These are phyloP conservation scores for Lasius fuliginosus DNA, from an alignment of 2,888 invertebrate genomes.

Conservation along the genomic window DNA sequence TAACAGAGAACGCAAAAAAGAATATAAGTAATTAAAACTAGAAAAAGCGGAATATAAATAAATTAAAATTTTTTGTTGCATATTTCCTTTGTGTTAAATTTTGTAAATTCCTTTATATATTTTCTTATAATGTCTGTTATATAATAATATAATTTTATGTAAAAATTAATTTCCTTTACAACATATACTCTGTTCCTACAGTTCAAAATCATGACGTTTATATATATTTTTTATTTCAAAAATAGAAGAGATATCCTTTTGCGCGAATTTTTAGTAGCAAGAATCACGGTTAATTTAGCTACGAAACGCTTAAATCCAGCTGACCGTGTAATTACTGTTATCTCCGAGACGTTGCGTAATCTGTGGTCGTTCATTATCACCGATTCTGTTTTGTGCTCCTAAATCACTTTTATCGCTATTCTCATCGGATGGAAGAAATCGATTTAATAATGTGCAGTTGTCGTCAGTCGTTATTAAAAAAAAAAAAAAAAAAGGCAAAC, in stretches of 20 bases:
- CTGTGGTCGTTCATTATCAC: conserved; percentile 50
- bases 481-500: conserved; percentile 6
- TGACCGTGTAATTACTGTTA: conserved; percentile 52
- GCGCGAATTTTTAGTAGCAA: conserved; percentile 18
- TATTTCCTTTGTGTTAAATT: conserved; percentile 4
- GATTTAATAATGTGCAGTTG: conserved; percentile 45
- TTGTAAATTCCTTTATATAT: not conserved
- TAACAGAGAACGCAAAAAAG: not conserved
- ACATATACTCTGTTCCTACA: not conserved
- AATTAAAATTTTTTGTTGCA: not conserved
- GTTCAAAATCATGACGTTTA: not conserved
- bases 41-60: not conserved
- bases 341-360: conserved; percentile 52
- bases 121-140: not conserved
- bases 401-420: conserved; percentile 48
- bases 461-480: conserved; percentile 28
- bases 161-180: not conserved
- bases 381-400: conserved; percentile 48
- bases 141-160: not conserved
- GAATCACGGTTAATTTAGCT: conserved; percentile 46
- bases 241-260: not conserved
- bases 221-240: not conserved
- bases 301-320: conserved; percentile 47
- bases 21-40: not conserved
- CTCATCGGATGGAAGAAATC: conserved; percentile 43